Conservation (phyloP, 1,140 invertebrate species). For the Lycorma delicatula region DNA sequence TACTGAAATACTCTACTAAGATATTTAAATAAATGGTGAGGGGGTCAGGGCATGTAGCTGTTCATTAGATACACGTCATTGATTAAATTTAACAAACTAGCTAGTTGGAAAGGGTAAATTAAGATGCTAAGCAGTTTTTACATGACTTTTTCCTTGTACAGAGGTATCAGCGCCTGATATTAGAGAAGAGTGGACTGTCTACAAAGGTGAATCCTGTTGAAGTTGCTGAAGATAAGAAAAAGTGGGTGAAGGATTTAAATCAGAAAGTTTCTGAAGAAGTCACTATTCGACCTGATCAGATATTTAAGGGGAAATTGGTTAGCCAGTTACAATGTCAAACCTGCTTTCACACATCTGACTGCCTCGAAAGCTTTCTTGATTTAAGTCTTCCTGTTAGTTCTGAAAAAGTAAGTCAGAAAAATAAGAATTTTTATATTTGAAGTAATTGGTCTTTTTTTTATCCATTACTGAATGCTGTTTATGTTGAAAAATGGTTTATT, state of each 20-base stretch:
- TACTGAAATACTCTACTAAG: too few species aligned
- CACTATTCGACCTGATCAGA: conserved; percentile 37
- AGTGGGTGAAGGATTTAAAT: conserved; percentile 51
- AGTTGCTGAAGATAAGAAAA: conserved; percentile 61
- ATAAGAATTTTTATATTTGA: too few species aligned
- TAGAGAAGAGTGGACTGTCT: conserved; percentile 56
- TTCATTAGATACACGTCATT: too few species aligned
- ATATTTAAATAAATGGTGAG: too few species aligned
- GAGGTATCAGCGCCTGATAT: conserved; percentile 67
- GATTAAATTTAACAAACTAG: too few species aligned
- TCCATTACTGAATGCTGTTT: too few species aligned
- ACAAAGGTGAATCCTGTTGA: conserved; percentile 56
- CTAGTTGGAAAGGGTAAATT: too few species aligned
- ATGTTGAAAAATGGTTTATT: too few species aligned
- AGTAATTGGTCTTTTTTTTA: too few species aligned
- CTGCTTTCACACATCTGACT: conserved; percentile 74
- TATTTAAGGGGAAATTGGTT: conserved; percentile 82
- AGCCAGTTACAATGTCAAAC: conserved; percentile 84
- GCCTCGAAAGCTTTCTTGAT: conserved; percentile 89
- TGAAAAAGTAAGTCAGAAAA: conserved; percentile 48
- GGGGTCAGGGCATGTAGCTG: too few species aligned
- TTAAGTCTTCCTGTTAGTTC: conserved; percentile 80
- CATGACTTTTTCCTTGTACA: conserved; percentile 42
- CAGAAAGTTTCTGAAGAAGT: conserved; percentile 25
- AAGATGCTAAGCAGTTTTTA: too few species aligned